Base-by-base conservation (phyloP, 2,888 invertebrate species). In the Pediacus dermestoides region DNA sequence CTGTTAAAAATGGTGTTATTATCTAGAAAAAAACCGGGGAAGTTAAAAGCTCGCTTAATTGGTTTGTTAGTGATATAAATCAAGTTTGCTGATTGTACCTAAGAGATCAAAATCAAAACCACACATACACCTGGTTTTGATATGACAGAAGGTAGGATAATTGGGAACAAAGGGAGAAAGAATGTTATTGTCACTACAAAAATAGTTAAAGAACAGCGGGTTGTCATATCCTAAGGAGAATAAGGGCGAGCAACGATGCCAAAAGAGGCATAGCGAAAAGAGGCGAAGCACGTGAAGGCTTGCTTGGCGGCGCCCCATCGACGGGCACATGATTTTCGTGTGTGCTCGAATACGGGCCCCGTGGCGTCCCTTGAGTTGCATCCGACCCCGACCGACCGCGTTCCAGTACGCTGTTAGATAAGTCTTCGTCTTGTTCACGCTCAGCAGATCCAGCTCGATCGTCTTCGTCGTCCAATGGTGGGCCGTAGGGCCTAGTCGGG, bases 391-490 rank as follows among this genome's bases (percentile, higher is more conserved):
- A 38, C 8, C 45, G 45, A n/a, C 50, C 55, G 11, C 55, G 55
- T 30, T 63, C 64, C 10, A 60, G 43, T 22, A 67, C 63, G 40
- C 57, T 65, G 53, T 67, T 68, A 12, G 63, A 60, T 18, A 63
- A 39, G 16, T 78, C 78, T 57, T 78, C 78, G 49, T 84, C 82
- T 54, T 80, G 79, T 44, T 82, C 80, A 49, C 78, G 77, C 63
- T 86, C 85, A 14, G 83, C 83, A 8, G 84, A 83, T 13, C 82
- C 83, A 47, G 78, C 80, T 56, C 80, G 80, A 39, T 82, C 80
- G 53, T 71, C 72, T 37, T 72, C 70, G 42, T 72, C 71, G 47
- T 70, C 68, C 21, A 61, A 52, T 8, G 76, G 74, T 50, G 74
- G 72, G 30, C 75, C 74, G 55, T 74, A 76, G 55, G 71, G 74